A percentile compares a stretch with the other conserved stretches of the same genome.
phyloP scores from a whole-genome alignment of 1,140 invertebrate species.

The Tetragnatha versicolor region DNA sequence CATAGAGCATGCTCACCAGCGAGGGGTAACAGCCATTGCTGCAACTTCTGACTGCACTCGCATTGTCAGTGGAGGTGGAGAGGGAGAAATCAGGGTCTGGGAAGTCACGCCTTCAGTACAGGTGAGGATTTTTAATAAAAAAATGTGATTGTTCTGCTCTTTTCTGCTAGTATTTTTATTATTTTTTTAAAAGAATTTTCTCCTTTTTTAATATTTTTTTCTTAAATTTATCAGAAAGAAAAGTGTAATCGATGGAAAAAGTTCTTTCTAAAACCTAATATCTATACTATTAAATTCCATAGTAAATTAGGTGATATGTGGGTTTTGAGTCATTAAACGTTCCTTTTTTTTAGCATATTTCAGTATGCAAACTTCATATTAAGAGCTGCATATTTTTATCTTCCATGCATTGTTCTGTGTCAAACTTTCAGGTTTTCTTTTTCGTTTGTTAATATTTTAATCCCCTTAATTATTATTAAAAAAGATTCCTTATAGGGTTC shows the following conservation, averaged over 20 bases:
- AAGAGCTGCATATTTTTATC: too few relatives aligned
- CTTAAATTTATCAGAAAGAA: background rate
- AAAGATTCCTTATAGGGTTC: too few relatives aligned
- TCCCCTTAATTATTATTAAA: too few relatives aligned
- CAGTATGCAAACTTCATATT: too few relatives aligned
- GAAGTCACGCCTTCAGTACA: conserved; percentile 28
- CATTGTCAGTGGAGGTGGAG: conserved; percentile 84
- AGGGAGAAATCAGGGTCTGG: conserved; percentile 74
- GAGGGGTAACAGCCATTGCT: conserved; percentile 80
- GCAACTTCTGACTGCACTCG: conserved; percentile 75
- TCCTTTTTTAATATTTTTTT: background rate
- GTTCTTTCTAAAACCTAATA: background rate
- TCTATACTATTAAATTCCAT: too few relatives aligned
- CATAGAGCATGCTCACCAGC: conserved; percentile 82
- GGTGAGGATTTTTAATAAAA: conserved; percentile 23
- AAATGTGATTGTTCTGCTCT: too few relatives aligned
- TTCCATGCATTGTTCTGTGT: too few relatives aligned
- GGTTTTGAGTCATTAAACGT: too few relatives aligned
- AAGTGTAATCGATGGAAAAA: background rate
- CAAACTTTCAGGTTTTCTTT: too few relatives aligned
- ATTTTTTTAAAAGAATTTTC: background rate
- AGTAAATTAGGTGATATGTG: too few relatives aligned
- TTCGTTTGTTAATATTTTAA: too few relatives aligned
- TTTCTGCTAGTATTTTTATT: background rate
- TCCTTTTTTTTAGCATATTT: too few relatives aligned